Conservation (phyloP, 2,888 invertebrate species). For the Tetropium fuscum region DNA sequence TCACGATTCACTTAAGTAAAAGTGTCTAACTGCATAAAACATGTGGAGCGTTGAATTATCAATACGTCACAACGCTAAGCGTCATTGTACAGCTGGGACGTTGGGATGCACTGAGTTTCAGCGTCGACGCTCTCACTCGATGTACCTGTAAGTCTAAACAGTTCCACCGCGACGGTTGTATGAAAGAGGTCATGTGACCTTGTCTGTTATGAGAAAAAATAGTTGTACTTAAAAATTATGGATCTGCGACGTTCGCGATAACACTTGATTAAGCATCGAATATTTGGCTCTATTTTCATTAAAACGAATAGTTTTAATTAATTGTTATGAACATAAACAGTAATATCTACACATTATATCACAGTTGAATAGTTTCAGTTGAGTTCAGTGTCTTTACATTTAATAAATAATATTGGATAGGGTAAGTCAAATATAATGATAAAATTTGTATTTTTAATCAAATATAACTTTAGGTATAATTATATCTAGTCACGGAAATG, state of each 20-base stretch:
- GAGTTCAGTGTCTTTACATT: too few relatives aligned
- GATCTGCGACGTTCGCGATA: background rate
- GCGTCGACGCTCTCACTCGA: slow-evolving; percentile 48
- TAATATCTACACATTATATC: too few relatives aligned
- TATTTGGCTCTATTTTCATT: background rate
- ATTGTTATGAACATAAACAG: background rate
- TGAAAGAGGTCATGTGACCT: slow-evolving; percentile 45
- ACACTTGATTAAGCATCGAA: background rate
- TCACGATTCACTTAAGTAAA: too few relatives aligned
- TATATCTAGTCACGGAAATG: too few relatives aligned
- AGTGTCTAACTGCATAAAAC: too few relatives aligned
- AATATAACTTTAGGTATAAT: too few relatives aligned
- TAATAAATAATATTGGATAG: too few relatives aligned
- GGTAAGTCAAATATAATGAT: too few relatives aligned
- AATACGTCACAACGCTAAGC: slow-evolving; percentile 27
- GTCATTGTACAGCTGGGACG: slow-evolving; percentile 34
- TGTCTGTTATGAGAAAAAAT: slow-evolving; percentile 10
- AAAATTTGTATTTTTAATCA: too few relatives aligned
- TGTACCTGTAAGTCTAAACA: slow-evolving; percentile 46
- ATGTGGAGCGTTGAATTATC: too few relatives aligned
- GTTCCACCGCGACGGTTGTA: slow-evolving; percentile 48
- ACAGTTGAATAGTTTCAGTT: too few relatives aligned
- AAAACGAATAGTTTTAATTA: background rate
- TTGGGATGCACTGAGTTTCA: slow-evolving; percentile 36
- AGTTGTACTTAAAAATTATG: slow-evolving; percentile 2